Evolutionary conservation across 2,113 vertebrate genomes (phyloP), one percentile per base, ranked within the genome.

Genomic region (Pampusana beccarii): DNA sequence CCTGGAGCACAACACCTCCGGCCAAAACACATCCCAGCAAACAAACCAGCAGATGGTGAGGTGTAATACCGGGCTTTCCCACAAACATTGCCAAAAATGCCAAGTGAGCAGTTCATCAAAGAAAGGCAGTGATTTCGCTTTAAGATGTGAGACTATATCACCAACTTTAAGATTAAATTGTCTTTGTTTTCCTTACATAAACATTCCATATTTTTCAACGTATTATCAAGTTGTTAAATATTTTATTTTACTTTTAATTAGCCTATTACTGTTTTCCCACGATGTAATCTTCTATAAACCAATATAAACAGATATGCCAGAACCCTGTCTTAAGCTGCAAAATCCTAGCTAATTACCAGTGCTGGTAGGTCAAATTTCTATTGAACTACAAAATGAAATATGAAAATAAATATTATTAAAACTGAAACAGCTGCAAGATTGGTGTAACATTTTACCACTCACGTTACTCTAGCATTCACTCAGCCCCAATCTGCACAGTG

Each of bases 1-100:
- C 69, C 56, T 0, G 0, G 8, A 80, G 31, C 18, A 19, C 80
- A 38, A 8, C 0, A 1, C 51, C 67, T 86, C 77, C n/a, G 80
- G 60, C 38, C 70, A 90, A 92, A 95, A 77, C 71, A 77, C 3
- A 42, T 61, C 90, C 53, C 58, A 80, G 58, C 0, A 3, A 50
- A 48, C 38, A 81, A 80, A 80, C 14, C 7, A 85, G 26, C 34
- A 72, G 25, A 86, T 34, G 16, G 2, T 19, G 29, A 62, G 12
- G 44, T 34, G 90, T 79, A 38, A 46, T 17, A 53, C 34, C 33
- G 15, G 56, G 34, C 48, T 75, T 88, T 48, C 62, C 62, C 79
- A 54, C 54, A 96, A 86, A 57, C 40, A 84, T 18, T 48, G 77
- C 81, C 28, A 40, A 93, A 69, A n/a, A 53, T 40, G 40, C 44